A percentile compares a stretch with the other conserved stretches of the same genome.
These are phyloP conservation scores for Octodonta nipae DNA, from an alignment of 2,888 invertebrate genomes.

Conservation along the genomic window DNA sequence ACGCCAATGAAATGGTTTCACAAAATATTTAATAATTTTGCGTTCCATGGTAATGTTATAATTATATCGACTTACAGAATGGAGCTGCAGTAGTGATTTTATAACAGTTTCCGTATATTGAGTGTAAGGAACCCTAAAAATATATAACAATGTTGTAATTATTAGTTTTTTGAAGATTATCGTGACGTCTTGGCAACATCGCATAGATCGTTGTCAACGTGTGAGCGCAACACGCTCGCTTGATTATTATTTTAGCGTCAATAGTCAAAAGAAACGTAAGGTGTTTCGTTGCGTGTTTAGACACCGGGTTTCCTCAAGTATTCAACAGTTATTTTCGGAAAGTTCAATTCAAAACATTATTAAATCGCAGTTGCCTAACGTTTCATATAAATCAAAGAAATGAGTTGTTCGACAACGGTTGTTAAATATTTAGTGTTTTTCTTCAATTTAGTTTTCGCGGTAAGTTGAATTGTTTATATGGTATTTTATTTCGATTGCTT, in stretches of 20 bases:
- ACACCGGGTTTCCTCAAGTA: constrained; percentile 5
- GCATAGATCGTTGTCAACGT: too few relatives aligned
- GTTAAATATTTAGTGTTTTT: constrained; percentile 29
- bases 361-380: neutral
- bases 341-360: neutral
- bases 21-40: too few relatives aligned
- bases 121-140: too few relatives aligned
- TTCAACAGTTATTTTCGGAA: constrained; percentile 8
- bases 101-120: too few relatives aligned
- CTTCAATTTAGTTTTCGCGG: constrained; percentile 49
- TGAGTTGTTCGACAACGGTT: constrained; percentile 29
- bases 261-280: constrained; percentile 2
- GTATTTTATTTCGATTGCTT: neutral
- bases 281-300: constrained; percentile 5
- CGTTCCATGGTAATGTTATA: too few relatives aligned
- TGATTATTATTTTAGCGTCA: constrained; percentile 5
- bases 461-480: constrained; percentile 41
- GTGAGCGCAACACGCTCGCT: constrained; percentile 5
- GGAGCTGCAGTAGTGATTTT: too few relatives aligned
- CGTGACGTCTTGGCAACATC: too few relatives aligned
- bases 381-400: constrained; percentile 7
- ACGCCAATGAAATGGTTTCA: too few relatives aligned
- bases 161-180: too few relatives aligned
- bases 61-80: too few relatives aligned
- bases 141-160: too few relatives aligned